Evolutionary conservation across 2,888 invertebrate species (phyloP).

Genomic region (Monopis laevigella): DNA sequence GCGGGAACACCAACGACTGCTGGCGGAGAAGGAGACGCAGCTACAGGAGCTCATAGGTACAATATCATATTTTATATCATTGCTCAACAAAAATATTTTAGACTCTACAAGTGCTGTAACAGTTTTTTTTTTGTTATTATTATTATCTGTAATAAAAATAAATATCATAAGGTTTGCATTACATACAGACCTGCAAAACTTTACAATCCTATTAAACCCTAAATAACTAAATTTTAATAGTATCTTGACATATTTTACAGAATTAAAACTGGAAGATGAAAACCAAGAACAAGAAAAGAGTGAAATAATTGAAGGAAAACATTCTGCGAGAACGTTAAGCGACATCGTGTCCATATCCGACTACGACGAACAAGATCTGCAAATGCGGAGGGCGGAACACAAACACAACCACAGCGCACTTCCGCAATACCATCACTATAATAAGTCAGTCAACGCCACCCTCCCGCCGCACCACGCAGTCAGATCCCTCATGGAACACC

Average conservation of each 20-base stretch:
- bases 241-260: slow-evolving; percentile 33
- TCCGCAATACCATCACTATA: slow-evolving; percentile 26
- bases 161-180: too few species aligned
- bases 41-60: slow-evolving; percentile 49
- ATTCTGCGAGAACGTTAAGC: slow-evolving; percentile 74
- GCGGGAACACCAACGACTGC: slow-evolving; percentile 61
- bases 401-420: slow-evolving; percentile 32
- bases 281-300: slow-evolving; percentile 54
- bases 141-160: background rate
- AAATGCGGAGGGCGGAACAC: slow-evolving; percentile 60
- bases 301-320: slow-evolving; percentile 60
- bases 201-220: too few species aligned
- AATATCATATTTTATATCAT: slow-evolving; percentile 18
- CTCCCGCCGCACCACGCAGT: slow-evolving; percentile 42
- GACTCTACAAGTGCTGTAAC: too few species aligned
- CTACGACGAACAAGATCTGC: slow-evolving; percentile 72
- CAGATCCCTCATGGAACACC: slow-evolving; percentile 45
- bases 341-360: slow-evolving; percentile 80
- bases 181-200: too few species aligned
- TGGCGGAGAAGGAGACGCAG: slow-evolving; percentile 49
- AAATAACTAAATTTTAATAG: slow-evolving; percentile 2
- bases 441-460: slow-evolving; percentile 36
- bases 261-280: slow-evolving; percentile 68
- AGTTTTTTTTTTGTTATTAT: too few species aligned
- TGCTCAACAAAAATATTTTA: too few species aligned